Percentiles rank a stretch among this genome's conserved stretches.
Evolutionary conservation across 2,113 vertebrate species (phyloP).

Genomic region (Phaethornis superciliosus): DNA sequence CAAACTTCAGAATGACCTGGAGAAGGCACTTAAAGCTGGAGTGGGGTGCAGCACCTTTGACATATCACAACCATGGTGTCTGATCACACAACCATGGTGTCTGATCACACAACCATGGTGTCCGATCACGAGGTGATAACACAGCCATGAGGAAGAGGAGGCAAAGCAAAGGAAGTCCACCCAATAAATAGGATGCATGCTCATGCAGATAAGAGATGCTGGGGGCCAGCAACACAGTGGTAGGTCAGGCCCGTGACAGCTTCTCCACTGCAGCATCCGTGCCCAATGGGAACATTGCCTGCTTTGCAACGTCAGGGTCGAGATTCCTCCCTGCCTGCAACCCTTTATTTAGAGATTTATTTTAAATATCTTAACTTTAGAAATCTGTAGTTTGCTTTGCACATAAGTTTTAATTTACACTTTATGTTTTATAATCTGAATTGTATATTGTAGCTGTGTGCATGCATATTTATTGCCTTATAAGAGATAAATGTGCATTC

Average conservation of each 20-base stretch:
- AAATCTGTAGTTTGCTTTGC: not conserved
- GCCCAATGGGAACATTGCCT: not conserved
- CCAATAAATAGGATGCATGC: not conserved
- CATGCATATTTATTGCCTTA: not conserved
- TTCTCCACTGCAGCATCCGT: not conserved
- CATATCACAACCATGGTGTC: accelerated
- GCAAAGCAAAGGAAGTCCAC: not conserved
- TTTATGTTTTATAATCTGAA: not conserved
- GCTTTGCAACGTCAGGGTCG: not conserved
- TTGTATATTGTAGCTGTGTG: not conserved
- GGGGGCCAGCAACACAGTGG: not conserved
- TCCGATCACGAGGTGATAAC: too few species aligned
- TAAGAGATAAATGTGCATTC: not conserved
- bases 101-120: too few species aligned
- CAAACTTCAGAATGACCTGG: not conserved
- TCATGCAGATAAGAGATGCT: not conserved
- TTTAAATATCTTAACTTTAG: not conserved
- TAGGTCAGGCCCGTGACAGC: not conserved
- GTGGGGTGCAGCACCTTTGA: accelerated
- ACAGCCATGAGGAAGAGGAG: not conserved
- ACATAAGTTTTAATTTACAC: not conserved
- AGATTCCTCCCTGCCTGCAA: not conserved
- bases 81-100: not conserved
- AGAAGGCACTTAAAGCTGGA: not conserved
- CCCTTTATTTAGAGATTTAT: not conserved